These are phyloP conservation scores for Drosophila tani DNA, from an alignment of 1,140 invertebrate genomes.

Conservation along the genomic window DNA sequence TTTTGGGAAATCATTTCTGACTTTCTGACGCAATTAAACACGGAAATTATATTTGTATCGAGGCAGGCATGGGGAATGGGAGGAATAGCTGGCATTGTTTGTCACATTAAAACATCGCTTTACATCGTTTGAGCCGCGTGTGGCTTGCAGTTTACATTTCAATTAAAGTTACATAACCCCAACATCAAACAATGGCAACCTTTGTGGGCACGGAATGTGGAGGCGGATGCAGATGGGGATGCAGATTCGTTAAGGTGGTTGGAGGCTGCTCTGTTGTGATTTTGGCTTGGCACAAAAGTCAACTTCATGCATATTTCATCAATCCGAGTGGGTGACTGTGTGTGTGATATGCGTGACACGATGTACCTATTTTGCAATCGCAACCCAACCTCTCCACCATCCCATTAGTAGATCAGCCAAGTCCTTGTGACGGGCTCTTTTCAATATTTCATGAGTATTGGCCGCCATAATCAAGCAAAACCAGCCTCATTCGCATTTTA, in stretches of 20 bases:
- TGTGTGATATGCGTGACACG: constrained; percentile 38
- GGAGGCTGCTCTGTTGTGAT: constrained; percentile 67
- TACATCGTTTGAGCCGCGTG: constrained; percentile 74
- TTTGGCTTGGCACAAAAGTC: constrained; percentile 76
- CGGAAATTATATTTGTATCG: constrained; percentile 47
- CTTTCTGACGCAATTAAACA: constrained; percentile 75
- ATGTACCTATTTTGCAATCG: constrained; percentile 4
- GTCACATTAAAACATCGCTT: constrained; percentile 73
- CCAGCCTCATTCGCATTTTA: constrained; percentile 54
- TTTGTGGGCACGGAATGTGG: constrained; percentile 3
- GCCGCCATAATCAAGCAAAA: constrained; percentile 72
- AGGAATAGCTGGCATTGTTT: constrained; percentile 55
- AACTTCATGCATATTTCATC: constrained; percentile 82
- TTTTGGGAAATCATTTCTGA: constrained; percentile 51
- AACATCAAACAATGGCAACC: constrained; percentile 59
- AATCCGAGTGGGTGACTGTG: constrained; percentile 30
- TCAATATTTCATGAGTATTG: constrained; percentile 80
- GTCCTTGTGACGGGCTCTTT: constrained; percentile 58
- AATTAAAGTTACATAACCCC: constrained; percentile 80
- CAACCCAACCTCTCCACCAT: background rate
- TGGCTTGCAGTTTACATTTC: constrained; percentile 78
- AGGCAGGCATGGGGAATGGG: background rate
- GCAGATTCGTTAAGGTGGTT: constrained; percentile 42
- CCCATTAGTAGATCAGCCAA: constrained; percentile 48
- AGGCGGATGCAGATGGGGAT: background rate